Evolutionary conservation across 2,888 invertebrate genomes (phyloP).

Genomic region (Campaea margaritaria): DNA sequence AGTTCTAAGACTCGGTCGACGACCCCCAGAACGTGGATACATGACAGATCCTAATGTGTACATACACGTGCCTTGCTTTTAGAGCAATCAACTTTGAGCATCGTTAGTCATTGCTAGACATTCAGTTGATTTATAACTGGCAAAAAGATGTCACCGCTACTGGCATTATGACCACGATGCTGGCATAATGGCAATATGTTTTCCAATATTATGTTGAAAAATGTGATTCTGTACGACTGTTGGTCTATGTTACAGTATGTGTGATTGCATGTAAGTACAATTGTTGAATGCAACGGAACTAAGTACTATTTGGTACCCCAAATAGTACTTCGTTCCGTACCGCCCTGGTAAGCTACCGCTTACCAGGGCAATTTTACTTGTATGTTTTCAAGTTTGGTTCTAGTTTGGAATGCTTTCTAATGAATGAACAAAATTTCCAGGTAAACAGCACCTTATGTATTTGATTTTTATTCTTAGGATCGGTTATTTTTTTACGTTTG

Average conservation of each 20-base stretch:
- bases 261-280: conserved; percentile 29
- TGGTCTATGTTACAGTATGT: conserved; percentile 22
- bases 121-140: conserved; percentile 1
- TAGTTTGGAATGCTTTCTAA: conserved; percentile 7
- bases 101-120: conserved; percentile 24
- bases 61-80: conserved; percentile 29
- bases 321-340: no score
- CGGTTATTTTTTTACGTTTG: neutral
- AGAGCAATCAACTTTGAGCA: conserved; percentile 36
- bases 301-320: conserved; percentile 29
- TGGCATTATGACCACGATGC: neutral
- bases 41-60: conserved; percentile 19
- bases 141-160: conserved; percentile 3
- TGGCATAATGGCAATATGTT: neutral
- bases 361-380: conserved; percentile 30
- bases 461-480: neutral
- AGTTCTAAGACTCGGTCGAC: conserved; percentile 23
- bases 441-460: neutral
- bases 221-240: conserved; percentile 6
- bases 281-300: conserved; percentile 29
- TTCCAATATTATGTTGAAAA: neutral
- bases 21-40: conserved; percentile 26
- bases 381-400: conserved; percentile 18
- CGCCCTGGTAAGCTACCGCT: conserved; percentile 10
- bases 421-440: conserved; percentile 10